Conservation (phyloP, 2,888 invertebrate genomes). For the Cephus runcator region DNA sequence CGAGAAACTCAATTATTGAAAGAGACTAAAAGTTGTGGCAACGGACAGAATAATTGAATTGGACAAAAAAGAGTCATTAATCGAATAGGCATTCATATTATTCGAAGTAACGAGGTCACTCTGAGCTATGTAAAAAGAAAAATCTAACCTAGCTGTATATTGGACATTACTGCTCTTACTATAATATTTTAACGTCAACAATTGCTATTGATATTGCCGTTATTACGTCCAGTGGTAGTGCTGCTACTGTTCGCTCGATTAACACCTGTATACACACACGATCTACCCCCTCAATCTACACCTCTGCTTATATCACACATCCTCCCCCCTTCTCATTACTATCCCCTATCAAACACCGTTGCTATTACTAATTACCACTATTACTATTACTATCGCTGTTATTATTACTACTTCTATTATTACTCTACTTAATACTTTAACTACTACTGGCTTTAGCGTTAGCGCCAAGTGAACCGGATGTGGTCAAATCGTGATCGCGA, state of each 20-base stretch:
- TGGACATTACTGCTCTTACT: slow-evolving; percentile 44
- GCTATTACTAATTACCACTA: slow-evolving; percentile 29
- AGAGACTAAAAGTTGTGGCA: neutral
- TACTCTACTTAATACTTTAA: slow-evolving; percentile 20
- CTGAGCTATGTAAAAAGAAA: slow-evolving; percentile 39
- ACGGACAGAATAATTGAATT: neutral
- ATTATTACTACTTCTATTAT: slow-evolving; percentile 41
- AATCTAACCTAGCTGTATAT: slow-evolving; percentile 50
- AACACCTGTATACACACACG: neutral
- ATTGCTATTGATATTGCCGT: slow-evolving; percentile 35
- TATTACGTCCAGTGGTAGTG: neutral
- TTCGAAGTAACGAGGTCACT: slow-evolving; percentile 26
- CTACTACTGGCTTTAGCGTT: slow-evolving; percentile 8
- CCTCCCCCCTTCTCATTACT: neutral
- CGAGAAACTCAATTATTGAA: neutral
- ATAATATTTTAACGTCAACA: slow-evolving; percentile 8
- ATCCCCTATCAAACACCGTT: slow-evolving; percentile 22
- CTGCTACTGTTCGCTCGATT: neutral
- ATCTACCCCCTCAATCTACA: neutral
- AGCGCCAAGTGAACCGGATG: neutral
- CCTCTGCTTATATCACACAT: neutral
- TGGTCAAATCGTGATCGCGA: neutral
- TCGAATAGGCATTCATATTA: slow-evolving; percentile 31
- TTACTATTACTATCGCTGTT: slow-evolving; percentile 39
- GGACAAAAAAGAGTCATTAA: neutral